A percentile compares a stretch with the other conserved stretches of the same genome.
Conservation (phyloP, 2,113 vertebrate genomes). For the Rhinopithecus roxellana region DNA sequence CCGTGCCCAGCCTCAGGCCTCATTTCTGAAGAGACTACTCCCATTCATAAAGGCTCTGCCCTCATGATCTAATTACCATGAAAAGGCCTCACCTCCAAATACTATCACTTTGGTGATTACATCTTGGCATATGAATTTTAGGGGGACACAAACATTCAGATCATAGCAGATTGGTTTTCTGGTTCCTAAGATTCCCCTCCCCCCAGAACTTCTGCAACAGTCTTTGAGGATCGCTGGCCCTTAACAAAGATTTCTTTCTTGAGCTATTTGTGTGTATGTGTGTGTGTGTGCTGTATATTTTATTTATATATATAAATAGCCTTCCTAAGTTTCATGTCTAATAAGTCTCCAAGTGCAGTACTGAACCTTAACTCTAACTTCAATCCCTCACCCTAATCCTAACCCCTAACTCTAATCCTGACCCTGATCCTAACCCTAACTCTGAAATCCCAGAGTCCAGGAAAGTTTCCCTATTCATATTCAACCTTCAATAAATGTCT, state of each 20-base stretch:
- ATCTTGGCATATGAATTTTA: neutral
- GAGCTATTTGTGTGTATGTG: neutral
- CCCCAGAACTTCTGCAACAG: neutral
- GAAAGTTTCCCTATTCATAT: neutral
- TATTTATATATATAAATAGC: neutral
- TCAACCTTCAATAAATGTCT: neutral
- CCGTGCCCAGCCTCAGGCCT: neutral
- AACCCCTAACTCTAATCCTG: neutral
- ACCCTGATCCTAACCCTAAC: neutral
- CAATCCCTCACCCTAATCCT: neutral
- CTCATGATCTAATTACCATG: neutral
- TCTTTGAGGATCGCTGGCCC: neutral
- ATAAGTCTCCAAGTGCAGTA: neutral
- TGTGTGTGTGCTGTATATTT: neutral
- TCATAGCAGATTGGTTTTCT: neutral
- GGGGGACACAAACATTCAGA: neutral
- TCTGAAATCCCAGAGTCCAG: neutral
- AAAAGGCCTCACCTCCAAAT: neutral
- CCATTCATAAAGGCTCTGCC: neutral
- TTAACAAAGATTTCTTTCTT: neutral
- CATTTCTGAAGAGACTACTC: neutral
- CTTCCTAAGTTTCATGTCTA: neutral
- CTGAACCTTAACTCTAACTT: neutral
- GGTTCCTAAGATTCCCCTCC: neutral
- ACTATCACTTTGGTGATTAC: neutral